These are phyloP conservation scores for Ericerus pela DNA, from an alignment of 1,140 invertebrate genomes.

Conservation along the genomic window DNA sequence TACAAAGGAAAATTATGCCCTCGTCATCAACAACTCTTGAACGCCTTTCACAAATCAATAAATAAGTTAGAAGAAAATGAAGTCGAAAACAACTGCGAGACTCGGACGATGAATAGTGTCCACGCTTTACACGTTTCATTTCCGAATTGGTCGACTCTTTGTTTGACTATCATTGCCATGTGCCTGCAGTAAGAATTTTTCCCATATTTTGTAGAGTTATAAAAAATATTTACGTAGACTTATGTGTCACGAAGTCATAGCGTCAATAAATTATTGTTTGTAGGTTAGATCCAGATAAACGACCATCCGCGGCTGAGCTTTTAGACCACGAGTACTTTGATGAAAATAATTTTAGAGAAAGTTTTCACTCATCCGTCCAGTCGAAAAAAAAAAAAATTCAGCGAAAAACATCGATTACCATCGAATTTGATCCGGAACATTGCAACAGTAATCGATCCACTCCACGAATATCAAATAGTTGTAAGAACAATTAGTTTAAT, in stretches of 20 bases:
- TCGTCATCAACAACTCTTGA: neutral
- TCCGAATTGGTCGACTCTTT: neutral
- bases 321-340: neutral
- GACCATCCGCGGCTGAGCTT: neutral
- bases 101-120: neutral
- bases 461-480: too few species aligned
- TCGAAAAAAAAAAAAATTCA: too few species aligned
- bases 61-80: neutral
- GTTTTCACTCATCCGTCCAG: too few species aligned
- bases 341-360: neutral
- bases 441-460: too few species aligned
- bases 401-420: too few species aligned
- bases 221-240: neutral
- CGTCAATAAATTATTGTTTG: neutral
- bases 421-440: too few species aligned
- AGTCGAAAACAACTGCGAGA: neutral
- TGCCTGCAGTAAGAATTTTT: neutral
- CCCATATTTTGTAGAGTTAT: neutral
- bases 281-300: neutral
- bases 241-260: too few species aligned
- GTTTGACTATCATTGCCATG: neutral
- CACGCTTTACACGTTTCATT: neutral
- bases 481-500: too few species aligned
- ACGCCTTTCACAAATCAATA: too few species aligned
- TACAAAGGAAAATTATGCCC: constrained; percentile 1